These are phyloP conservation scores for Chitala chitala DNA, from an alignment of 2,113 vertebrate species.

Conservation along the genomic window DNA sequence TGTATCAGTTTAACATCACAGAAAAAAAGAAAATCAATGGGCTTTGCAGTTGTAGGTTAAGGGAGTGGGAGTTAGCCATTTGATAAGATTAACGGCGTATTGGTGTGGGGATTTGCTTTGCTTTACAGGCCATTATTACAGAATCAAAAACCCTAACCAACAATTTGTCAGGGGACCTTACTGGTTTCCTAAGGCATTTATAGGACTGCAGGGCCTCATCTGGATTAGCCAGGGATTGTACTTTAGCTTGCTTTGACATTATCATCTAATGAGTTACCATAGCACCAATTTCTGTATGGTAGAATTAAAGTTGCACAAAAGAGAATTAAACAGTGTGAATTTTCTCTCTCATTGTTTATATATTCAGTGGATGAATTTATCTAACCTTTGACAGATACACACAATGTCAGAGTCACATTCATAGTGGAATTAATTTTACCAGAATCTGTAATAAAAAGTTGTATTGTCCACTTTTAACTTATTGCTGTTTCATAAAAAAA, in stretches of 20 bases:
- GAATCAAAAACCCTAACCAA: neutral
- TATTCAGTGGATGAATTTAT: neutral
- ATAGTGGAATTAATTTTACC: too few species aligned
- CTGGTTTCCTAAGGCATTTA: too few species aligned
- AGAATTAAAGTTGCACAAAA: neutral
- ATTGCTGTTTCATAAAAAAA: too few species aligned
- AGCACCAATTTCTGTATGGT: neutral
- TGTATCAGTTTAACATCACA: too few species aligned
- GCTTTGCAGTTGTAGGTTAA: neutral
- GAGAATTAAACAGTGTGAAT: neutral
- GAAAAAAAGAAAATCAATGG: too few species aligned
- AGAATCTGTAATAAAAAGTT: too few species aligned
- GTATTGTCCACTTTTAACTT: too few species aligned
- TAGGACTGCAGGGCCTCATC: too few species aligned
- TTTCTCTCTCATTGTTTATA: neutral
- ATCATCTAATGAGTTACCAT: neutral
- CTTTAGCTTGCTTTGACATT: neutral
- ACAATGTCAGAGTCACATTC: too few species aligned
- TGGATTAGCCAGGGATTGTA: neutral
- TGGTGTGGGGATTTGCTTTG: too few species aligned
- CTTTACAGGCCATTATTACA: neutral
- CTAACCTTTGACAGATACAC: too few species aligned
- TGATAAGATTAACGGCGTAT: neutral
- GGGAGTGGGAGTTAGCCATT: neutral
- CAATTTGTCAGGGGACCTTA: neutral